Base-by-base conservation (phyloP, 2,113 vertebrate species). In the Pipra filicauda region DNA sequence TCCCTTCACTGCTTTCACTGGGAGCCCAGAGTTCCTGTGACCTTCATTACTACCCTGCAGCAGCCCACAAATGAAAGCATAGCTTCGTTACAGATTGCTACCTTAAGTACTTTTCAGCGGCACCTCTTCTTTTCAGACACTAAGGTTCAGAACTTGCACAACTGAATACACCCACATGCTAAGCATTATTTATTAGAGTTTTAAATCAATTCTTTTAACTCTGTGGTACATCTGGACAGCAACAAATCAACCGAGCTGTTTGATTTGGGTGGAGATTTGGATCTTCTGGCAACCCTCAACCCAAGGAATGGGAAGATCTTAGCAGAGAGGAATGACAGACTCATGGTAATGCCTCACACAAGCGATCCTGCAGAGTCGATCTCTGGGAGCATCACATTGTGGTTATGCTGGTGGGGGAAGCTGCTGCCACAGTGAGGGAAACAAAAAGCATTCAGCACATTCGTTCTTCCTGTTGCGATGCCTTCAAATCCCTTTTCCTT, bases 291-390 rank as follows among this genome's bases (percentile, higher is more conserved):
- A 2, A 75, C n/a, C 23, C 24, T 5, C 43, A 43, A 10, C 57
- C 57, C 52, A 14, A 58, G 64, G 30, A 69, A 64, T 6, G 27
- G 15, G 43, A 65, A 70, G 39, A 17, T 10, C 48, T 52, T 2
- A 13, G 64, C 0, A 2, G 15, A 46, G 12, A 83, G 55, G n/a
- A 88, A 51, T 0, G 11, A 35, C 2, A 77, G 30, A 37, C 33
- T 48, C 0, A 0, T 39, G 30, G 37, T 5, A 44, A 46, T 1
- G 18, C 18, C 31, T 74, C 48, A 18, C 0, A 0, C 12, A 23
- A 27, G 69, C 0, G 12, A 51, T 21, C 3, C 2, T 0, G 1
- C 2, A 13, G 57, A 78, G 19, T 23, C 22, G 46, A 30, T 41
- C 41, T 43, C 7, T 15, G 30, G 27, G 31, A 81, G 19, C 8